phyloP scores from a whole-genome alignment of 2,888 invertebrate species.

The Sphaerophoria rueppellii region DNA sequence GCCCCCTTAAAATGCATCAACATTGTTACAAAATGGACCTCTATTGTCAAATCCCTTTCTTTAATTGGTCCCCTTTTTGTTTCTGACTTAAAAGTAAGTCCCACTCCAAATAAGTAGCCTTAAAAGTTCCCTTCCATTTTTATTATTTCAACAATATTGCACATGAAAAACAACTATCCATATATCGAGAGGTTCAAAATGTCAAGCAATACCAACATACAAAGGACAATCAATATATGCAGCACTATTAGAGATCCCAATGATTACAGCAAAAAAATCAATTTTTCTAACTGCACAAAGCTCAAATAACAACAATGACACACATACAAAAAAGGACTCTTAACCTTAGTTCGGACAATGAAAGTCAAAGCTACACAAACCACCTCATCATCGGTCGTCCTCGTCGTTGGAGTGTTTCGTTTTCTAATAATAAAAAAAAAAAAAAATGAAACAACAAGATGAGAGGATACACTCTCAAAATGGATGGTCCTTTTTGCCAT shows the following conservation, averaged over 20 bases:
- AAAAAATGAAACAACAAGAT: not conserved
- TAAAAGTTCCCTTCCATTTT: too few relatives aligned
- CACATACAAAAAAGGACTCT: conserved; percentile 1
- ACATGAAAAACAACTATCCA: too few relatives aligned
- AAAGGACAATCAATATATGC: conserved; percentile 1
- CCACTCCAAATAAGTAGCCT: too few relatives aligned
- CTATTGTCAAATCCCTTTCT: too few relatives aligned
- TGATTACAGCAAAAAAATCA: too few relatives aligned
- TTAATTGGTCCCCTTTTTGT: too few relatives aligned
- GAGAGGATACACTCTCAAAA: conserved; percentile 19
- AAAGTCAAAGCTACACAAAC: conserved; percentile 23
- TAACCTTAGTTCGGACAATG: conserved; percentile 42
- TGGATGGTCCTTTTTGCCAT: conserved; percentile 49
- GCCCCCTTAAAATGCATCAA: too few relatives aligned
- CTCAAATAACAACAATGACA: not conserved
- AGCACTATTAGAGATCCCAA: too few relatives aligned
- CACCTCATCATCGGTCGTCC: not conserved
- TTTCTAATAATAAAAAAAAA: not conserved
- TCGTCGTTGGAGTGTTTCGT: not conserved
- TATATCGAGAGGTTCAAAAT: too few relatives aligned
- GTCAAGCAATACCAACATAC: not conserved
- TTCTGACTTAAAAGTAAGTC: too few relatives aligned
- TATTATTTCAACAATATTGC: too few relatives aligned
- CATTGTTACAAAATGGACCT: too few relatives aligned
- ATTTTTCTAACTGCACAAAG: conserved; percentile 36